A percentile compares a stretch with the other conserved stretches of the same genome.
phyloP scores from a whole-genome alignment of 2,888 invertebrate species.

The Oxyteleia sp. region DNA sequence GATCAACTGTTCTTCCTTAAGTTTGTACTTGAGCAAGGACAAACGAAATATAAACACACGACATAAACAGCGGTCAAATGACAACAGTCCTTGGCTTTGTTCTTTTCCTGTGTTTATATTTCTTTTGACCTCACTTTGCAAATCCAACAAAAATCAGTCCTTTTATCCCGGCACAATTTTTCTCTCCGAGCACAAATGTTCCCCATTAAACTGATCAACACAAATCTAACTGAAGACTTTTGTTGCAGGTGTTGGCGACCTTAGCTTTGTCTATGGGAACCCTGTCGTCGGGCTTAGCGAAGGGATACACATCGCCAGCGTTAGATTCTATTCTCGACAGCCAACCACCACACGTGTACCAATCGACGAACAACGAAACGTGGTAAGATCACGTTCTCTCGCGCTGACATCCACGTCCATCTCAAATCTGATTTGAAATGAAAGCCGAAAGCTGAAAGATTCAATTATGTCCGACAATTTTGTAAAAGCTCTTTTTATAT shows the following conservation, averaged over 20 bases:
- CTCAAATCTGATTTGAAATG: background rate
- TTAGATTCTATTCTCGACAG: constrained; percentile 93
- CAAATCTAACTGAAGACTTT: constrained; percentile 53
- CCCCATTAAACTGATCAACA: no score
- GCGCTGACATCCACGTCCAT: no score
- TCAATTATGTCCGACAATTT: constrained; percentile 24
- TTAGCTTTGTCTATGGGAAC: constrained; percentile 94
- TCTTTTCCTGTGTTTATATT: no score
- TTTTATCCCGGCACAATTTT: no score
- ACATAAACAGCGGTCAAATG: no score
- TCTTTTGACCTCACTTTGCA: no score
- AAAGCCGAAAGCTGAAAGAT: constrained; percentile 15
- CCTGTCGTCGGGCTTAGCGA: constrained; percentile 93
- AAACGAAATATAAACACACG: no score
- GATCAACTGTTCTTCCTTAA: no score
- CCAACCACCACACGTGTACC: constrained; percentile 86
- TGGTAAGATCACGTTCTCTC: constrained; percentile 83
- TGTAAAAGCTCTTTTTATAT: constrained; percentile 16
- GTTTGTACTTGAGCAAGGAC: no score
- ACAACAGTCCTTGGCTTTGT: no score
- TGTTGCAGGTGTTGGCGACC: constrained; percentile 91
- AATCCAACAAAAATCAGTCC: no score
- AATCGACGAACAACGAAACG: constrained; percentile 83
- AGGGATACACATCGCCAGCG: constrained; percentile 94
- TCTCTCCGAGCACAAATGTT: no score